phyloP scores from a whole-genome alignment of 2,797 vertebrate genomes.

The Psittacula derbiana region DNA sequence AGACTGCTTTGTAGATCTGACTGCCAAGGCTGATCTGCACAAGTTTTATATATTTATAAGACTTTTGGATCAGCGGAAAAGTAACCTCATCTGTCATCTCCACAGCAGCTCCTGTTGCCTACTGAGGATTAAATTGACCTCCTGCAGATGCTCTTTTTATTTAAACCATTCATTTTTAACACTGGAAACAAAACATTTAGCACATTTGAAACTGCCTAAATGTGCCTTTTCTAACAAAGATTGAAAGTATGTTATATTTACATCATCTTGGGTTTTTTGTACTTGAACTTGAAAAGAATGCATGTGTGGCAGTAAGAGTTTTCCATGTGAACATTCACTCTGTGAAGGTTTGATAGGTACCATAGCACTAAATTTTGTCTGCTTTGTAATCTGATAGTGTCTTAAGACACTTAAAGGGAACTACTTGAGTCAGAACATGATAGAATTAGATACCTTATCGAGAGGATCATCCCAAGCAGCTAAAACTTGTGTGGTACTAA shows the following conservation, averaged over 20 bases:
- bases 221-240: conserved; percentile 32
- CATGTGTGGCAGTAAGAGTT: background rate
- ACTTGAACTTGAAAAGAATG: background rate
- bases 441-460: background rate
- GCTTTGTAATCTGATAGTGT: background rate
- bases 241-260: background rate
- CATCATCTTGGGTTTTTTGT: background rate
- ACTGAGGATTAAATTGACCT: background rate
- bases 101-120: background rate
- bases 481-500: background rate
- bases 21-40: background rate
- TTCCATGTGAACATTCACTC: background rate
- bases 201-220: conserved; percentile 24
- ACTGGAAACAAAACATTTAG: conserved; percentile 12
- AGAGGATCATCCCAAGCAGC: background rate
- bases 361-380: background rate
- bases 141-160: background rate
- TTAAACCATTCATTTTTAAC: background rate
- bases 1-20: background rate
- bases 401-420: background rate
- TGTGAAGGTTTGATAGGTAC: background rate
- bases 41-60: conserved; percentile 13
- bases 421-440: background rate
- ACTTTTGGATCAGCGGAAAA: background rate
- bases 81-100: background rate